phyloP scores from a whole-genome alignment of 1,140 invertebrate species.

The Megathymus violae region DNA sequence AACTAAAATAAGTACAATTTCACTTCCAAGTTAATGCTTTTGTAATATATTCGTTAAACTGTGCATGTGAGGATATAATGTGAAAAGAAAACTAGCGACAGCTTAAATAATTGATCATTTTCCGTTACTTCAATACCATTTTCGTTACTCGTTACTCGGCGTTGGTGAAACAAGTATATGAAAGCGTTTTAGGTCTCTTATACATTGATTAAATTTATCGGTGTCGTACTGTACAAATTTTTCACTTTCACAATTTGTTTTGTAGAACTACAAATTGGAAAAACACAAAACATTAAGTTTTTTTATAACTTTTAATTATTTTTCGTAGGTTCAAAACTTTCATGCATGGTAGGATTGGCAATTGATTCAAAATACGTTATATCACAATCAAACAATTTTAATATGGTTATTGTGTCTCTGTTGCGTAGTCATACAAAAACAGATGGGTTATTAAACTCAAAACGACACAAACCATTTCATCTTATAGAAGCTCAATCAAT shows the following conservation, averaged over 20 bases:
- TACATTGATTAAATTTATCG: slow-evolving; percentile 57
- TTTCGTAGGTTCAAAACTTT: slow-evolving; percentile 11
- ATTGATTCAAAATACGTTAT: slow-evolving; percentile 11
- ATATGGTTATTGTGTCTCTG: too few species aligned
- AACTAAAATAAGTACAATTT: too few species aligned
- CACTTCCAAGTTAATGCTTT: too few species aligned
- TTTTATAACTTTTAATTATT: slow-evolving; percentile 5
- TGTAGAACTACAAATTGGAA: slow-evolving; percentile 25
- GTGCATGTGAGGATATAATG: too few species aligned
- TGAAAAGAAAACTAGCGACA: too few species aligned
- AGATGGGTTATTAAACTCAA: too few species aligned
- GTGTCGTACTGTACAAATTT: slow-evolving; percentile 63
- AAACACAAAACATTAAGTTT: slow-evolving; percentile 7
- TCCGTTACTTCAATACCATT: too few species aligned
- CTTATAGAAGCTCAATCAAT: too few species aligned
- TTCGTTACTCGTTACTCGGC: slow-evolving; percentile 17
- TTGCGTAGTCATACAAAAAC: too few species aligned
- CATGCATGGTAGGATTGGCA: slow-evolving; percentile 30
- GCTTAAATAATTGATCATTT: too few species aligned
- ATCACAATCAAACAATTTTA: neutral
- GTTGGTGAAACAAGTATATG: slow-evolving; percentile 25
- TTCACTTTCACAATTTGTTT: slow-evolving; percentile 44
- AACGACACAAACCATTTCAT: too few species aligned
- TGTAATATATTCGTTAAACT: too few species aligned
- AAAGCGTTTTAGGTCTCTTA: slow-evolving; percentile 45